Evolutionary conservation across 2,888 invertebrate species (phyloP).

Genomic region (Eupsilia transversa): DNA sequence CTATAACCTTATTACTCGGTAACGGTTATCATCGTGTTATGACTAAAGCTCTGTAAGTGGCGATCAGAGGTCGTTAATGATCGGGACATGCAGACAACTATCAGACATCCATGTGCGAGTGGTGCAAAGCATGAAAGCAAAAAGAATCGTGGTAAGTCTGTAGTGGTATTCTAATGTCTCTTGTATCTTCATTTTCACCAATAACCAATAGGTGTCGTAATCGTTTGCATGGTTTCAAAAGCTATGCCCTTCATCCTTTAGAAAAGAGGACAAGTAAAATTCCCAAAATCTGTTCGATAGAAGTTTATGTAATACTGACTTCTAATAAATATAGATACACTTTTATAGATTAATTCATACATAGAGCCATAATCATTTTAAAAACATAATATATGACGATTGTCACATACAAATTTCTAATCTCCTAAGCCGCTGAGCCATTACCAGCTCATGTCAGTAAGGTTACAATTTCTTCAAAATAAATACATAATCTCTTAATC

Average conservation of each 20-base stretch:
- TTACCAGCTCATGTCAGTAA: constrained; percentile 28
- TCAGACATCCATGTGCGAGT: constrained; percentile 56
- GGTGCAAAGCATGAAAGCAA: constrained; percentile 59
- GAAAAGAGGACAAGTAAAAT: too few species aligned
- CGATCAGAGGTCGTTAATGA: constrained; percentile 64
- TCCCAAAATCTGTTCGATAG: too few species aligned
- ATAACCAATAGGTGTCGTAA: too few species aligned
- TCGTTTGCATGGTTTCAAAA: too few species aligned
- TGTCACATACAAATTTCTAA: constrained; percentile 49
- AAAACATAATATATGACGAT: constrained; percentile 9
- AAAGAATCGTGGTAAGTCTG: not conserved
- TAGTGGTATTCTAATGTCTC: not conserved
- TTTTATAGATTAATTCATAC: not conserved
- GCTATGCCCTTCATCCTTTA: too few species aligned
- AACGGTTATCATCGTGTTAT: constrained; percentile 65
- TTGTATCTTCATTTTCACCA: too few species aligned
- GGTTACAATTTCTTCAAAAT: constrained; percentile 44
- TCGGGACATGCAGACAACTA: constrained; percentile 61
- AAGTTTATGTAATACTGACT: too few species aligned
- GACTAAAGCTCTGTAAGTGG: constrained; percentile 64
- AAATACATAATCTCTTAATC: constrained; percentile 32
- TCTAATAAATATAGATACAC: too few species aligned
- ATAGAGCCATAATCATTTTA: not conserved
- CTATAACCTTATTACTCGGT: constrained; percentile 15
- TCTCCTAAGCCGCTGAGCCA: constrained; percentile 28